These are phyloP conservation scores for Gymnobelideus leadbeateri DNA, from an alignment of 2,113 vertebrate genomes.

Conservation along the genomic window DNA sequence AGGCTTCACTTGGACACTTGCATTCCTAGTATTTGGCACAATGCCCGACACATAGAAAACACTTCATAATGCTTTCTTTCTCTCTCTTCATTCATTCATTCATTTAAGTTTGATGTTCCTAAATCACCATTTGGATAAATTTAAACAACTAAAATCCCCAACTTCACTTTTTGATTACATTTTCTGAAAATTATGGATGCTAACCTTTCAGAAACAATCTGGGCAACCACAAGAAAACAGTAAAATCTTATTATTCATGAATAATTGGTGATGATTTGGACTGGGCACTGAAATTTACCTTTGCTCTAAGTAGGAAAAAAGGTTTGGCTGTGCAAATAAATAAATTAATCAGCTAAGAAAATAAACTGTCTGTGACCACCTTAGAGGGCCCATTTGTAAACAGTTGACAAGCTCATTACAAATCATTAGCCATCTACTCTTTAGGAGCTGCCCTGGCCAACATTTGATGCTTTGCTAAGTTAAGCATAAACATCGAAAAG, in stretches of 20 bases:
- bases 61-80: neutral
- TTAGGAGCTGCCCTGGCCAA: neutral
- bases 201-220: neutral
- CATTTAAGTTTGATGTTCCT: neutral
- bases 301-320: neutral
- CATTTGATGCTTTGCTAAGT: neutral
- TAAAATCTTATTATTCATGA: conserved; percentile 1
- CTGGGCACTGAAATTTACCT: neutral
- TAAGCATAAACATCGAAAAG: conserved; percentile 15
- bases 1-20: neutral
- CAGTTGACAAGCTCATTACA: neutral
- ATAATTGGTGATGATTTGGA: neutral
- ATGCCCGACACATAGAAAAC: neutral
- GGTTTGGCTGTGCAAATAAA: neutral
- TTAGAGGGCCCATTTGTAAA: conserved; percentile 22
- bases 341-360: neutral
- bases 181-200: neutral
- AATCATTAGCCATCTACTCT: conserved; percentile 19
- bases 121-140: neutral
- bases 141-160: neutral
- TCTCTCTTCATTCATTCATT: neutral
- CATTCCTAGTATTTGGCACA: neutral
- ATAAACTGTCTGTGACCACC: neutral
- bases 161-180: neutral
- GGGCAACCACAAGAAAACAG: neutral